phyloP scores from a whole-genome alignment of 1,140 invertebrate genomes.

The Lethrus apterus region DNA sequence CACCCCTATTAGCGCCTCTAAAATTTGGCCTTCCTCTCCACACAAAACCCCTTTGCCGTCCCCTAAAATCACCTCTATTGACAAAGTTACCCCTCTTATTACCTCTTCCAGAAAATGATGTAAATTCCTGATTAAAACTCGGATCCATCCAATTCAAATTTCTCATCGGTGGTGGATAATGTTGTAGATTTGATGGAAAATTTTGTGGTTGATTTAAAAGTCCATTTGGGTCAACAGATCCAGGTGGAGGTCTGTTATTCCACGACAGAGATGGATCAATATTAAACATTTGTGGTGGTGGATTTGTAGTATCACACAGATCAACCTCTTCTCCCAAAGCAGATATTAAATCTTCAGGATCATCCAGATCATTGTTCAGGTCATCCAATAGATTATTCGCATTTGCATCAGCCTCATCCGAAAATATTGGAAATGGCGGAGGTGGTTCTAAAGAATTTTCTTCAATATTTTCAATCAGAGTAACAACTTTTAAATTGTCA shows the following conservation, averaged over 20 bases:
- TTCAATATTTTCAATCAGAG: slow-evolving; percentile 10
- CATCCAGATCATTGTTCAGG: slow-evolving; percentile 24
- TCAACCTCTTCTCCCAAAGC: no score
- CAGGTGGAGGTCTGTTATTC: no score
- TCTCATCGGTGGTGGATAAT: no score
- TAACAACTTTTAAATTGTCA: slow-evolving; percentile 8
- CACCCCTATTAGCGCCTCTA: slow-evolving; percentile 10
- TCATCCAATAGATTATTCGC: slow-evolving; percentile 26
- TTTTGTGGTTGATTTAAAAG: no score
- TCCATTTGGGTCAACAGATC: no score
- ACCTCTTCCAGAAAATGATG: slow-evolving; percentile 14
- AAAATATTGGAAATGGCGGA: slow-evolving; percentile 32
- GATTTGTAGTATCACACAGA: no score
- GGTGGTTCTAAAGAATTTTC: slow-evolving; percentile 28
- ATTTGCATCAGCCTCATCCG: slow-evolving; percentile 32
- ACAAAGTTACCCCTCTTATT: slow-evolving; percentile 13
- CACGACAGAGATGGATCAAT: no score
- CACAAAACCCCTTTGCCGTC: slow-evolving; percentile 8
- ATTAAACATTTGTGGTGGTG: no score
- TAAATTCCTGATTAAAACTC: no score
- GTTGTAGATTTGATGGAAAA: no score
- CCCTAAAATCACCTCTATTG: slow-evolving; percentile 15
- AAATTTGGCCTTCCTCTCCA: no score
- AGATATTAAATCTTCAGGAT: slow-evolving; percentile 10
- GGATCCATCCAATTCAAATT: no score